Evolutionary conservation across 2,797 vertebrate genomes (phyloP), one percentile per base, ranked within the genome.

Genomic region (Harpagifer antarcticus): DNA sequence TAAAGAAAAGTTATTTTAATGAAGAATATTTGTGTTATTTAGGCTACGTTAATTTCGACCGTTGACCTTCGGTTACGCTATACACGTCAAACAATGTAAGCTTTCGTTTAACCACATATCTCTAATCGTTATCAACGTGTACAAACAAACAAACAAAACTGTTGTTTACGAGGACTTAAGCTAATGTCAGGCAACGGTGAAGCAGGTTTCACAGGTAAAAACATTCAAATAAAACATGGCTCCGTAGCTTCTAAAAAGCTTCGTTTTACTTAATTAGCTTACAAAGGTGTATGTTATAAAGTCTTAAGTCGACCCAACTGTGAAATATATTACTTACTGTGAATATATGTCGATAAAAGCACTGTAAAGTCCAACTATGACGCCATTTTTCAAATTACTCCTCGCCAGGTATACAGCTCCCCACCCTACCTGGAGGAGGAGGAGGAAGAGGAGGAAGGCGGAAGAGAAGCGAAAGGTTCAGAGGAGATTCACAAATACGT

Each of bases 271-370:
- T 12, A 20, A 52, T n/a, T 5, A 23, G 5, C 42, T n/a, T 3
- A 9, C 42, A 31, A 14, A 27, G 1, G 9, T 13, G 31, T 3
- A 9, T 31, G 15, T n/a, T 1, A 11, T 15, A 1, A 13, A 4
- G 11, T n/a, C 14, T 27, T 20, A 48, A 20, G 20, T 44, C 6
- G 0, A 12, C n/a, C 8, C 2, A 49, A 40, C 2, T 0, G 5
- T 14, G 2, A 52, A 10, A 81, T 7, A 17, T 10, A 5, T 33
- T 37, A 85, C 89, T 88, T 61, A 91, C 90, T 64, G 76, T 76
- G 33, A 76, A 17, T 31, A 2, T 13, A 11, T 16, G 54, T 76
- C 66, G 73, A 31, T 12, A 1, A 55, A 66, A 44, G 4, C 9
- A 0, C 33, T 20, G 7, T 2, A 1, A 33, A 74, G 17, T 76